phyloP scores from a whole-genome alignment of 2,888 invertebrate genomes.

The Agrochola litura region DNA sequence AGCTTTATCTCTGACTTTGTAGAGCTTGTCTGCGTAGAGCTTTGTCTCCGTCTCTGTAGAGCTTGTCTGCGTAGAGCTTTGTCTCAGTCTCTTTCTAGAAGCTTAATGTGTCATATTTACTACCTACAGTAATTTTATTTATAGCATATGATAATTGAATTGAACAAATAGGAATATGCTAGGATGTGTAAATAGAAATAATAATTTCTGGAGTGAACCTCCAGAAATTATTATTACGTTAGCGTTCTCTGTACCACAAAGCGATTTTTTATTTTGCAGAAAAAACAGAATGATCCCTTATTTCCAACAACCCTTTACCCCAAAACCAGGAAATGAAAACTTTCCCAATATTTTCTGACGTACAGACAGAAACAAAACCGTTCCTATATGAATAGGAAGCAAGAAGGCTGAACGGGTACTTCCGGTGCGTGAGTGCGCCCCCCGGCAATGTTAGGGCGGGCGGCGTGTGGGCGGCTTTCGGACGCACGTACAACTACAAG shows the following conservation, averaged over 20 bases:
- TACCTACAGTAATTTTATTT: background rate
- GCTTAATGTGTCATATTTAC: too few relatives aligned
- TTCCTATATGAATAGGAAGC: slow-evolving; percentile 68
- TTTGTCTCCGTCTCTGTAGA: too few relatives aligned
- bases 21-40: too few relatives aligned
- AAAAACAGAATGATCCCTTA: slow-evolving; percentile 5
- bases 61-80: too few relatives aligned
- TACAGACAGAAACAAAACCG: slow-evolving; percentile 63
- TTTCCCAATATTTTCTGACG: slow-evolving; percentile 53
- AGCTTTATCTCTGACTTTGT: too few relatives aligned
- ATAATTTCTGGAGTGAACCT: background rate
- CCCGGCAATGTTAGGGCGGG: slow-evolving; percentile 70
- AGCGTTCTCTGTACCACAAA: background rate
- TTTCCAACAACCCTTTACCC: slow-evolving; percentile 6
- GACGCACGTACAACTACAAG: slow-evolving; percentile 72
- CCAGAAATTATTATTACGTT: background rate
- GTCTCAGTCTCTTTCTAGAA: too few relatives aligned
- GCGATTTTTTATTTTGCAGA: background rate
- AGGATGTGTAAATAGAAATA: background rate
- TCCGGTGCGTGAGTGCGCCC: slow-evolving; percentile 79
- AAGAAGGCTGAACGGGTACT: slow-evolving; percentile 76
- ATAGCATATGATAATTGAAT: background rate
- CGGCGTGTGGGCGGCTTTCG: slow-evolving; percentile 63
- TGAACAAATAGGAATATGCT: background rate
- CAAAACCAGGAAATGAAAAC: slow-evolving; percentile 54